Base-by-base conservation (phyloP, 1,140 invertebrate species). In the Dryas iulia region DNA sequence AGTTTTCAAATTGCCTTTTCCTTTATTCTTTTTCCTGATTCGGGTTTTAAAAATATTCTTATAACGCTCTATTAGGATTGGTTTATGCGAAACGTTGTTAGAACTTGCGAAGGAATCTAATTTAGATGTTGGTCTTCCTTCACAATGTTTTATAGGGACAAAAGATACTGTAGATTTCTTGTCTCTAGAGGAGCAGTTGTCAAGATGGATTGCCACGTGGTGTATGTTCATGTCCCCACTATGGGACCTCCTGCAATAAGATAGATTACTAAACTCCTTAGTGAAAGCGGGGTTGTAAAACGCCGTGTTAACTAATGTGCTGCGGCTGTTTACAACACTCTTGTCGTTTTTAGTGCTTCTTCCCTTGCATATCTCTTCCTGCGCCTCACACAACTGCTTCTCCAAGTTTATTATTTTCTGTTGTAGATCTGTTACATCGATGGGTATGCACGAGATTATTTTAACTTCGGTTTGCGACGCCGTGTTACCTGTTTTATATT, bases 401-500 rank as follows among this genome's bases (percentile, higher is more conserved):
- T 89, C 87, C 23, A 91, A 73, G n/a, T 66, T 58, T 25, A 78
- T 66, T 1, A 91, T 91, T 56, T 84, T 88, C 56, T 89, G 78
- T 66, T 91, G 89, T 12, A 91, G 69, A 69, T 91, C 89, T 3
- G 84, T 87, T 2, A 91, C 89, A 33, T 91, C 89, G 47, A 91
- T 88, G 24, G 89, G 89, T 69, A 91, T 87, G 62, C 89, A 91
- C 5, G 89, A 91, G 58, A 91, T 87, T 33, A 91, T 87, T 79
- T 91, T 91, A 2, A 91, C 89, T 81, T 91, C 87, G 3, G 89
- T 91, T 57, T 89, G 85, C 14, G 89, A 91, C 57, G 86, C 82
- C 10, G 84, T 78, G 52, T 91, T 91, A 58, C 89, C 89, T 91
- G 67, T 54, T 74, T 82, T 39, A 14, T 39, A 2, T 4, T 12